Base-by-base conservation (phyloP, 2,113 vertebrate species). In the Centrocercus urophasianus region DNA sequence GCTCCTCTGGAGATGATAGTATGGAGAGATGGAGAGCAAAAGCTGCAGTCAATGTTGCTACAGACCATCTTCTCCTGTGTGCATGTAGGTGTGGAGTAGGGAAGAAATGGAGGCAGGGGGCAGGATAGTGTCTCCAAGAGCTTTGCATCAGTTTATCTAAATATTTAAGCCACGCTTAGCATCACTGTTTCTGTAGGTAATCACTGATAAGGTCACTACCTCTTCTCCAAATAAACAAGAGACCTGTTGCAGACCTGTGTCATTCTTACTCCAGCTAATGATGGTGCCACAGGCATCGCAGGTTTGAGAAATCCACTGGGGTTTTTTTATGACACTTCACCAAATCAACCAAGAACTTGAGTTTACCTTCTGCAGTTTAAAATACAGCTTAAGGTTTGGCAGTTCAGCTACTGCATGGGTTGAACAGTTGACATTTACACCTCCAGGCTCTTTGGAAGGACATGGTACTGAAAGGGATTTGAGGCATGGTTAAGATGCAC, bases 21-120 rank as follows among this genome's bases (percentile, higher is more conserved):
- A 42, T 0, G 1, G 69, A 73, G n/a, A 66, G 56, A 42, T 0
- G 1, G 69, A 73, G n/a, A 66, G 56, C 42, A 86, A 45, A 75
- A n/a, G 3, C 66, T 75, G 30, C 1, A 11, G 2, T 25, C 52
- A 40, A 47, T 30, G 69, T 3, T 60, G 59, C 50, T 59, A 15
- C 14, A 34, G 52, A 64, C n/a, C 63, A 21, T 22, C 47, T 88
- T 67, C 22, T 48, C 47, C 63, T 17, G 18, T 3, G 1, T 4
- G 17, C 1, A 0, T 61, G 17, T 36, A 73, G 25, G 18, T 42
- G n/a, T 34, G 21, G 40, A 61, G 11, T 8, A 34, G 34, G 45
- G 25, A 83, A 47, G 24, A 38, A 73, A 45, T 2, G 27, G 22
- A 12, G 4, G 6, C 14, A 3, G 10, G 6, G 45, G 3, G n/a